phyloP scores from a whole-genome alignment of 2,113 vertebrate species.

The Grus americana region DNA sequence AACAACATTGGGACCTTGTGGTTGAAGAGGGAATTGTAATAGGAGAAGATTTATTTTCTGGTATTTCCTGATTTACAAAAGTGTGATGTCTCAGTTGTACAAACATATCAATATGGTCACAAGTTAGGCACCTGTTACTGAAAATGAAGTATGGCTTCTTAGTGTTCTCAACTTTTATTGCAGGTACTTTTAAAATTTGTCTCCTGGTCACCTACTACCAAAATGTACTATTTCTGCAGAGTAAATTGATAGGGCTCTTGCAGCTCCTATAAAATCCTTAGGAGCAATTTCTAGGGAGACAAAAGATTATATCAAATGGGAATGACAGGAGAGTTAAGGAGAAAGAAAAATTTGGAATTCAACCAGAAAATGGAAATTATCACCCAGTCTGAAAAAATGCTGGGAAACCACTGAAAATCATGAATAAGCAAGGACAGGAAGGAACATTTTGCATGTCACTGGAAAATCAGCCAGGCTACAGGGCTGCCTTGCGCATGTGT shows the following conservation, averaged over 20 bases:
- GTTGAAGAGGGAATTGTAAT: neutral
- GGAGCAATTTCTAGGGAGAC: neutral
- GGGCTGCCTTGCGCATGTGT: accelerated
- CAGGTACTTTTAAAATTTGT: neutral
- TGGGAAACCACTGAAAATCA: neutral
- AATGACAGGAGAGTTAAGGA: neutral
- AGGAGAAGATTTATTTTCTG: neutral
- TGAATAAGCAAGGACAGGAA: neutral
- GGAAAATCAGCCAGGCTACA: neutral
- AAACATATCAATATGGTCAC: accelerated
- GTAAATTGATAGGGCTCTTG: neutral
- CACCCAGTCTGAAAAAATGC: neutral
- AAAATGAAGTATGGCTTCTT: neutral
- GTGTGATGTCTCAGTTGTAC: accelerated
- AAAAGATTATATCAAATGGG: neutral
- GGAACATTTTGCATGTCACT: neutral
- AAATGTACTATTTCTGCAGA: neutral
- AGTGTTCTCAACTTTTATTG: neutral
- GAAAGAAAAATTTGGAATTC: neutral
- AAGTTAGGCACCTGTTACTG: neutral
- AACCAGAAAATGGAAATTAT: neutral
- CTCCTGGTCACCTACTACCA: neutral
- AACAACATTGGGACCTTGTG: neutral
- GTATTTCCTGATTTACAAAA: neutral
- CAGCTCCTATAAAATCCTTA: neutral